Percentiles rank a stretch among this genome's conserved stretches.
phyloP scores from a whole-genome alignment of 2,113 vertebrate species.

The Pachycephala philippinensis region DNA sequence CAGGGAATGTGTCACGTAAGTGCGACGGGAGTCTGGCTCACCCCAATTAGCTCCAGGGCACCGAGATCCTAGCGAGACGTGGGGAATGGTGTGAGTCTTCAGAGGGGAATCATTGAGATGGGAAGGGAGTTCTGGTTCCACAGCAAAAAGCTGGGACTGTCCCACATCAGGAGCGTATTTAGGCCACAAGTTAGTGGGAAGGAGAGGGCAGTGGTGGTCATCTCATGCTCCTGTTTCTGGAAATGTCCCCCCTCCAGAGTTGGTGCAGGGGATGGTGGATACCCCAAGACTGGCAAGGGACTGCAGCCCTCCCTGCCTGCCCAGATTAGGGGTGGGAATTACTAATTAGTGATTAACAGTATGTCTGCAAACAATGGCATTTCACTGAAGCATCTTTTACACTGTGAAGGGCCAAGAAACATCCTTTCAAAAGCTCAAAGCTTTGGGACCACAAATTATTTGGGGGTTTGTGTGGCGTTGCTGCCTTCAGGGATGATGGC shows the following conservation, averaged over 20 bases:
- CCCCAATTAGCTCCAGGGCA: not conserved
- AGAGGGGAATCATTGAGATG: not conserved
- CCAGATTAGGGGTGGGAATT: not conserved
- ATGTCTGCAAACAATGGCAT: not conserved
- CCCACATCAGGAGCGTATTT: not conserved
- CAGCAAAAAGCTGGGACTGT: not conserved
- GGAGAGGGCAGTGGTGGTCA: not conserved
- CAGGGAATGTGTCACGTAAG: accelerated
- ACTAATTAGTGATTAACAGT: not conserved
- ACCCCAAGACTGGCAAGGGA: not conserved
- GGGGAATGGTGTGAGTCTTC: not conserved
- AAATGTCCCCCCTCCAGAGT: not conserved
- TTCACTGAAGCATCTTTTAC: not conserved
- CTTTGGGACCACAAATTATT: not conserved
- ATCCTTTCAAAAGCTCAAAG: not conserved
- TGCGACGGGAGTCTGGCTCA: not conserved
- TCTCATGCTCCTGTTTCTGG: not conserved
- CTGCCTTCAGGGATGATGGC: not conserved
- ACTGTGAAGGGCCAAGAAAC: not conserved
- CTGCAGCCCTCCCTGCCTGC: not conserved
- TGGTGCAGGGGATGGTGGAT: not conserved
- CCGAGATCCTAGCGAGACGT: accelerated
- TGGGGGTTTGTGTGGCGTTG: not conserved
- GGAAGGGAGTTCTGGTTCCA: not conserved
- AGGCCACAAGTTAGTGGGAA: not conserved